Evolutionary conservation across 2,113 vertebrate genomes (phyloP).

Genomic region (Condylura cristata): DNA sequence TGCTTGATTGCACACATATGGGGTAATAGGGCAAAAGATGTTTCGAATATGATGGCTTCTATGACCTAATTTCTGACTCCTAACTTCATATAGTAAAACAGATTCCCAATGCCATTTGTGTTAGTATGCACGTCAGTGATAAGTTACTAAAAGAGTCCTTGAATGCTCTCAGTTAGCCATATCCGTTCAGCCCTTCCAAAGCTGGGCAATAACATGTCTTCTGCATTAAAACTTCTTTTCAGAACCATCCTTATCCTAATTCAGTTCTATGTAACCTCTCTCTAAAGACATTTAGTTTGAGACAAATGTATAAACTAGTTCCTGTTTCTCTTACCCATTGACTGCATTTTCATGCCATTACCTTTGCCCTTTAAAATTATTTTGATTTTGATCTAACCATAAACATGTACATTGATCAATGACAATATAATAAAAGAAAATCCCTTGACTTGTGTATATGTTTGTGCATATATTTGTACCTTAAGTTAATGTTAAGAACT

Average conservation of each 20-base stretch:
- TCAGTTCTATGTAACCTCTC: neutral
- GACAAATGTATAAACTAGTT: neutral
- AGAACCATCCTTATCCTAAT: neutral
- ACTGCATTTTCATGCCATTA: neutral
- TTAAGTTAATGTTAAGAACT: neutral
- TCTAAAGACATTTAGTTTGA: neutral
- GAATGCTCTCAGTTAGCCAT: constrained; percentile 32
- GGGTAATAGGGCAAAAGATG: neutral
- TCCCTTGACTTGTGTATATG: neutral
- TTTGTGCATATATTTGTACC: neutral
- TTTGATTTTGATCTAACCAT: neutral
- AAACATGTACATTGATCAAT: neutral
- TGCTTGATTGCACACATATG: neutral
- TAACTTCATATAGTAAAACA: constrained; percentile 29
- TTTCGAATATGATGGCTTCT: neutral
- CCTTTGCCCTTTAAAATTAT: neutral
- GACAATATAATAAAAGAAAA: neutral
- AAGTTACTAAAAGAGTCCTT: constrained; percentile 50
- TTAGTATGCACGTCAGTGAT: neutral
- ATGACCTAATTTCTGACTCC: neutral
- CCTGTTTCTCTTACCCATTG: neutral
- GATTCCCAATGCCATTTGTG: constrained; percentile 48
- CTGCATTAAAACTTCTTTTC: constrained; percentile 38
- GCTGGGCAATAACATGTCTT: neutral
- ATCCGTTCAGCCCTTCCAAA: neutral